Evolutionary conservation across 64 coral and sea anemone species (phyloP), one percentile per base, ranked within the genome.

Genomic region (Acropora yongei): DNA sequence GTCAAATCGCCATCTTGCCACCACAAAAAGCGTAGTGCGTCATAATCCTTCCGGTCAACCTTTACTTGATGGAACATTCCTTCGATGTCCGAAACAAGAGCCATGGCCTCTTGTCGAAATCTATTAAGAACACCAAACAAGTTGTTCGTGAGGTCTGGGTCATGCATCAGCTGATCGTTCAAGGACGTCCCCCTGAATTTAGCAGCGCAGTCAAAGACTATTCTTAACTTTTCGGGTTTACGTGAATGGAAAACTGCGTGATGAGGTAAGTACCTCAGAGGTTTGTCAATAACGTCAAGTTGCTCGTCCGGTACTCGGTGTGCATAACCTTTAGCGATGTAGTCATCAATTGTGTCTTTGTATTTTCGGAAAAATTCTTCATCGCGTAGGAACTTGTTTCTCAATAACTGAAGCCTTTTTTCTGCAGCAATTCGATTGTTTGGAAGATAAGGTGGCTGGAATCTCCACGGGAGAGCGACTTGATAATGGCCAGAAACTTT

Each of bases 101-200:
- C 13, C 1, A 47, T 77, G 8, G 63, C 11, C 63, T 67, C 63
- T 67, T 6, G 63, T 13, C 17, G 12, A 39, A 71, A 39, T 71
- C 68, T 71, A 71, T 71, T 71, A 19, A 71, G 18, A 71, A 71
- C 68, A 71, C 68, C 68, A 71, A 71, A 71, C 1, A 71, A 71
- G 68, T 71, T 71, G 30, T 11, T 41, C 68, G 20, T 71, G 68
- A 71, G 68, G 3, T 71, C 17, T 39, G 68, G 17, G 19, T 18
- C 68, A 71, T 71, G 68, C 68, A 71, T 71, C 68, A 71, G 19
- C 19, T 71, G 68, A 71, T 71, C 68, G 3, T 71, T 71, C 19
- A 71, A 71, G 17, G 20, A 71, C 19, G 18, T 71, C 18, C 68
- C 17, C 19, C 68, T 20, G 68, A 71, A 71, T 71, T 71, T 71